phyloP scores from a whole-genome alignment of 1,140 invertebrate genomes.

The Hermatobates lingyangjiaoensis region DNA sequence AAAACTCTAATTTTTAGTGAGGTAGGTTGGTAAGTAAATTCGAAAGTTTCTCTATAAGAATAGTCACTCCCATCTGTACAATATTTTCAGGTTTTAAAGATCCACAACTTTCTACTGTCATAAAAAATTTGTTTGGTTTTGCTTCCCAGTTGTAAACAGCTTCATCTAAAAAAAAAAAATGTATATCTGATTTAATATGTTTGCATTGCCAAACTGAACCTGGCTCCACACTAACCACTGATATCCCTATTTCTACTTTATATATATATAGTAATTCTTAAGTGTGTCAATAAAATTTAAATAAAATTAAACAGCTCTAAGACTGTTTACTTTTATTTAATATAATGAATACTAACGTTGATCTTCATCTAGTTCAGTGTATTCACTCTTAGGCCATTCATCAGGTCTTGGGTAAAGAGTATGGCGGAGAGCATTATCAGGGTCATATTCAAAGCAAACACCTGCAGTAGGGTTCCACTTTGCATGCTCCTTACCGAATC shows the following conservation, averaged over 20 bases:
- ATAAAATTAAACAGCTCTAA: not conserved
- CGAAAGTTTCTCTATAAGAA: slow-evolving; percentile 87
- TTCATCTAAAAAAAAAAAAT: slow-evolving; percentile 41
- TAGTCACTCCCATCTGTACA: slow-evolving; percentile 79
- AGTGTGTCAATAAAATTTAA: not conserved
- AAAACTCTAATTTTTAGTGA: too few relatives aligned
- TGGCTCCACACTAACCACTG: not conserved
- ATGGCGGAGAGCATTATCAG: slow-evolving; percentile 92
- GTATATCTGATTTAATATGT: slow-evolving; percentile 6
- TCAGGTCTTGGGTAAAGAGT: slow-evolving; percentile 94
- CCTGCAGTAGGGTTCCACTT: slow-evolving; percentile 99
- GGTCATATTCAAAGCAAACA: slow-evolving; percentile 98
- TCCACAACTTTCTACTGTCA: slow-evolving; percentile 89
- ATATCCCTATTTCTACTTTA: not conserved
- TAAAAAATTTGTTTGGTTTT: slow-evolving; percentile 94
- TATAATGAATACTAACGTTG: slow-evolving; percentile 40
- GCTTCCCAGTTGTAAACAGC: slow-evolving; percentile 81
- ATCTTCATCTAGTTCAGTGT: slow-evolving; percentile 82
- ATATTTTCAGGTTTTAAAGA: slow-evolving; percentile 92
- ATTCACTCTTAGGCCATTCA: slow-evolving; percentile 98
- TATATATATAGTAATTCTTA: not conserved
- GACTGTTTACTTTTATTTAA: not conserved
- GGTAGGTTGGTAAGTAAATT: slow-evolving; percentile 78
- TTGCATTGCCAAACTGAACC: not conserved
- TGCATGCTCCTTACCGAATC: slow-evolving; percentile 98